These are phyloP conservation scores for Clarias platycephalus DNA, from an alignment of 2,797 vertebrate species.

Conservation along the genomic window DNA sequence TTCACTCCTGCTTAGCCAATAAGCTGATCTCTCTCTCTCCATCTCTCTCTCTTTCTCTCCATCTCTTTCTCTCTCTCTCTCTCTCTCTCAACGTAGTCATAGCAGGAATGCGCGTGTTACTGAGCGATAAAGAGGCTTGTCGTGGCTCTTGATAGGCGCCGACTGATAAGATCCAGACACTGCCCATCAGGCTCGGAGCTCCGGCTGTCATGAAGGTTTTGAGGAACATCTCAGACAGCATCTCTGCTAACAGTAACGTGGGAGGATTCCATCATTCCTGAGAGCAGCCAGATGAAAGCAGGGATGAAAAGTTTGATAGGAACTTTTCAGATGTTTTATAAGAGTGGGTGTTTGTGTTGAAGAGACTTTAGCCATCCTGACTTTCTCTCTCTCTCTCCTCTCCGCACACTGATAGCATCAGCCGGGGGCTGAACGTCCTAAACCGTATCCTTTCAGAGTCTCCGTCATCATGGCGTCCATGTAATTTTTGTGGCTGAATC, in stretches of 20 bases:
- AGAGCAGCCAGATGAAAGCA: constrained; percentile 48
- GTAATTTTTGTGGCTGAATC: neutral
- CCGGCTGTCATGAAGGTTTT: constrained; percentile 65
- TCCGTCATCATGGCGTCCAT: neutral
- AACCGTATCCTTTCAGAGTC: neutral
- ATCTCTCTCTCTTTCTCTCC: constrained; percentile 29
- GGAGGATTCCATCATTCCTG: constrained; percentile 47
- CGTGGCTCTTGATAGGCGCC: constrained; percentile 67
- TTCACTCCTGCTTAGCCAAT: neutral
- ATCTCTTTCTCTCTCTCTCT: constrained; percentile 23
- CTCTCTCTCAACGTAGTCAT: constrained; percentile 36
- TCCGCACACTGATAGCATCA: neutral
- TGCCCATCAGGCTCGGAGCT: constrained; percentile 69
- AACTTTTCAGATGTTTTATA: neutral
- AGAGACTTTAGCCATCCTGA: neutral
- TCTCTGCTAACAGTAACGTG: constrained; percentile 49
- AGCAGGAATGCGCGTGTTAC: constrained; percentile 68
- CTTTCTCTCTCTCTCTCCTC: neutral
- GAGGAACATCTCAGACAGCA: constrained; percentile 62
- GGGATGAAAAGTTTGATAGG: constrained; percentile 8
- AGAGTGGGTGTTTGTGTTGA: neutral
- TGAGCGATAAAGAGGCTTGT: constrained; percentile 75
- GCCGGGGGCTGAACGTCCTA: neutral
- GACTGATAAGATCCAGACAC: constrained; percentile 70
- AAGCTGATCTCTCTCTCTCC: neutral